These are phyloP conservation scores for Pseudomugil tenellus DNA, from an alignment of 2,797 vertebrate species.

Conservation along the genomic window DNA sequence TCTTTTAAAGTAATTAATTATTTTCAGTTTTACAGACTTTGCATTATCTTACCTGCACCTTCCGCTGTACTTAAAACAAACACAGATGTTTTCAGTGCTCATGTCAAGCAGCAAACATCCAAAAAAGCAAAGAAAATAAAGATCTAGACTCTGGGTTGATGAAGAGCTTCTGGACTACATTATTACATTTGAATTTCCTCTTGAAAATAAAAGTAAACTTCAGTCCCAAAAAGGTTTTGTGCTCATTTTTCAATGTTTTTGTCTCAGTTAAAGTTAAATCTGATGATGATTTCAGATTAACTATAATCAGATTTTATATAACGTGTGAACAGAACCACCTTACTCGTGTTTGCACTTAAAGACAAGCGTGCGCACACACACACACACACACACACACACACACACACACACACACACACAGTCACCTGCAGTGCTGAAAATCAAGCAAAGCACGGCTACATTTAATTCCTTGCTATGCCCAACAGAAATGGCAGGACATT, in stretches of 20 bases:
- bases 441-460: neutral
- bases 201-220: neutral
- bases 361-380: constrained; percentile 1
- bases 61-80: neutral
- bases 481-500: constrained; percentile 99
- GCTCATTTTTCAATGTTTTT: constrained; percentile 18
- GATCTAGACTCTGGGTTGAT: neutral
- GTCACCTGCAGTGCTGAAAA: neutral
- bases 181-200: neutral
- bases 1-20: neutral
- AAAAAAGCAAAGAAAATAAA: neutral
- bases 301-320: constrained; percentile 64
- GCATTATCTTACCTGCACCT: neutral
- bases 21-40: neutral
- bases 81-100: neutral
- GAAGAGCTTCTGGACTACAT: neutral
- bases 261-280: constrained; percentile 11
- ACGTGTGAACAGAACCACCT: constrained; percentile 47
- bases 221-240: constrained; percentile 2
- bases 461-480: constrained; percentile 20
- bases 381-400: neutral
- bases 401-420: neutral
- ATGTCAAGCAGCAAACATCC: neutral
- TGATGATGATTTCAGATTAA: constrained; percentile 63
- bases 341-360: constrained; percentile 26